Percentiles rank a stretch among this genome's conserved stretches.
phyloP scores from a whole-genome alignment of 2,113 vertebrate species.

The Clarias macrocephalus region DNA sequence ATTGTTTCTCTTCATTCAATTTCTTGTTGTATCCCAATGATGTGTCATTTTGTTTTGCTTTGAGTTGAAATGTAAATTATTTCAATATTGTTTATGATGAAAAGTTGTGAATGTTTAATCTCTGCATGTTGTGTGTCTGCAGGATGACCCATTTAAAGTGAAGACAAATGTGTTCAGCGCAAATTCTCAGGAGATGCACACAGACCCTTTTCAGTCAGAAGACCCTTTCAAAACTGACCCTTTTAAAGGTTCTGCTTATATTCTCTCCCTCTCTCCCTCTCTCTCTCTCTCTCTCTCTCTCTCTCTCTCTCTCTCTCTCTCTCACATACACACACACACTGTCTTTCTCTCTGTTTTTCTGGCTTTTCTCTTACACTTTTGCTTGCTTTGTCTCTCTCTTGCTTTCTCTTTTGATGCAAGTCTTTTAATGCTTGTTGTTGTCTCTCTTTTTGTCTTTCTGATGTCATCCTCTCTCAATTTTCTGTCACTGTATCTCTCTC shows the following conservation, averaged over 20 bases:
- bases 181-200: constrained; percentile 79
- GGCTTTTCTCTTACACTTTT: background rate
- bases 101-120: background rate
- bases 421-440: background rate
- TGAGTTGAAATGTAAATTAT: background rate
- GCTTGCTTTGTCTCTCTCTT: background rate
- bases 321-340: background rate
- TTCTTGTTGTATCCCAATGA: background rate
- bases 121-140: constrained; percentile 34
- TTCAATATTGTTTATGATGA: background rate
- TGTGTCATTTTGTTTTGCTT: background rate
- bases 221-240: constrained; percentile 96
- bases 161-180: constrained; percentile 85
- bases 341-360: background rate
- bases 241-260: constrained; percentile 79
- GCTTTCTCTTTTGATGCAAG: background rate
- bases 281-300: background rate
- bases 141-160: constrained; percentile 94
- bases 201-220: constrained; percentile 92
- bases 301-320: background rate
- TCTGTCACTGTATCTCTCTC: background rate
- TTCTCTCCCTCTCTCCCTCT: background rate
- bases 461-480: background rate
- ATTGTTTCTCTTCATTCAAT: background rate
- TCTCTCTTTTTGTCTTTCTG: background rate